Conservation (phyloP, 2,888 invertebrate genomes). For the Harpagoxenus sublaevis region DNA sequence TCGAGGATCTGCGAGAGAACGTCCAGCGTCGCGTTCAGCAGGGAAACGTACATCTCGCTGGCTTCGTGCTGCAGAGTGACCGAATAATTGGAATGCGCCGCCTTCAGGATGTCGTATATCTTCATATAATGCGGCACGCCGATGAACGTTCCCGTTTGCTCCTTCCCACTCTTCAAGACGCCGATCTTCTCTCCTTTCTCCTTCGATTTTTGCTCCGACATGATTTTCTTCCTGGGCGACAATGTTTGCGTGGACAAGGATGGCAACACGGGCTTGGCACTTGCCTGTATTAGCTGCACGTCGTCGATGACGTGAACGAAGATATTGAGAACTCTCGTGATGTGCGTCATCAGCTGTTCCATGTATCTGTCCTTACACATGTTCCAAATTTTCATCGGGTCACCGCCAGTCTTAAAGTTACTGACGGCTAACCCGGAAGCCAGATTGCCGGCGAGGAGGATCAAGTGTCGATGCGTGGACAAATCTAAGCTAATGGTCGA, state of each 20-base stretch:
- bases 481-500: conserved; percentile 87
- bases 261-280: conserved; percentile 88
- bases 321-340: conserved; percentile 91
- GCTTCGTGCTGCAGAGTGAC: conserved; percentile 93
- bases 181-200: conserved; percentile 86
- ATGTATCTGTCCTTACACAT: conserved; percentile 84
- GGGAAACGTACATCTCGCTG: conserved; percentile 91
- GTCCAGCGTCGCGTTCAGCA: conserved; percentile 88
- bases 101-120: conserved; percentile 92
- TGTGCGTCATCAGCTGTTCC: conserved; percentile 90
- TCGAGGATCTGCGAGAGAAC: conserved; percentile 91
- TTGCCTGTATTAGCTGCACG: conserved; percentile 79
- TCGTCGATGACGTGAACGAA: conserved; percentile 93
- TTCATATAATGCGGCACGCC: conserved; percentile 94
- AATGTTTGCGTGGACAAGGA: conserved; percentile 86
- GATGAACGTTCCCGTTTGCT: conserved; percentile 86
- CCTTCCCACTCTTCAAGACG: conserved; percentile 78
- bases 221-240: conserved; percentile 86
- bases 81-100: conserved; percentile 95
- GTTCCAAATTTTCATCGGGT: conserved; percentile 81
- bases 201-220: conserved; percentile 83
- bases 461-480: conserved; percentile 85
- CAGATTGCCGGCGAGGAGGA: conserved; percentile 86
- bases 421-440: conserved; percentile 82
- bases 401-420: conserved; percentile 86